phyloP scores from a whole-genome alignment of 2,113 vertebrate species.

The Mesocricetus auratus region DNA sequence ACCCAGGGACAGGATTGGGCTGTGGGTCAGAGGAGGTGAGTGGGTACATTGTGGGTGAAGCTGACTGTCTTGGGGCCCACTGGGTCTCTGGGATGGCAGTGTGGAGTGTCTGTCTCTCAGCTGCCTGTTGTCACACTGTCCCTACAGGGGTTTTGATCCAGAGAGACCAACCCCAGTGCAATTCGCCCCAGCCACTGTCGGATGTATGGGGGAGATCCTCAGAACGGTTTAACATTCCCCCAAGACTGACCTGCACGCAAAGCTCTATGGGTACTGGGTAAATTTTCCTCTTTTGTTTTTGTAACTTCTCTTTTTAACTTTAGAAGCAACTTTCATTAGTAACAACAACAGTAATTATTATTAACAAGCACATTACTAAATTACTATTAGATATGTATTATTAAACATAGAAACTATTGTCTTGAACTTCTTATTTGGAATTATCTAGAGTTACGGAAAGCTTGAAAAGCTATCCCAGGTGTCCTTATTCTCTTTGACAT shows the following conservation, averaged over 20 bases:
- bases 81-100: accelerated
- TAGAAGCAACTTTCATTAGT: background rate
- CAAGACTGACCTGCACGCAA: background rate
- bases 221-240: background rate
- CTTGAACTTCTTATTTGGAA: background rate
- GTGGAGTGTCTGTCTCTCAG: accelerated
- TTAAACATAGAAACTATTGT: background rate
- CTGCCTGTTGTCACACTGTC: background rate
- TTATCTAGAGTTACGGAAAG: background rate
- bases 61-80: background rate
- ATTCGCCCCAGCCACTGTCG: background rate
- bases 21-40: background rate
- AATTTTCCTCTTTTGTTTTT: background rate
- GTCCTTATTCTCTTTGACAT: background rate
- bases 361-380: background rate
- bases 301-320: background rate
- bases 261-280: background rate
- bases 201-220: background rate
- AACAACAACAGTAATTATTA: background rate
- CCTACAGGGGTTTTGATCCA: too few relatives aligned
- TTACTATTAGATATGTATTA: background rate
- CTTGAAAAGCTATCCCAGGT: too few relatives aligned
- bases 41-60: background rate
- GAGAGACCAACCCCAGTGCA: background rate
- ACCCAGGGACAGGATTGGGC: background rate